phyloP scores from a whole-genome alignment of 2,113 vertebrate species.

The Sturnira hondurensis region DNA sequence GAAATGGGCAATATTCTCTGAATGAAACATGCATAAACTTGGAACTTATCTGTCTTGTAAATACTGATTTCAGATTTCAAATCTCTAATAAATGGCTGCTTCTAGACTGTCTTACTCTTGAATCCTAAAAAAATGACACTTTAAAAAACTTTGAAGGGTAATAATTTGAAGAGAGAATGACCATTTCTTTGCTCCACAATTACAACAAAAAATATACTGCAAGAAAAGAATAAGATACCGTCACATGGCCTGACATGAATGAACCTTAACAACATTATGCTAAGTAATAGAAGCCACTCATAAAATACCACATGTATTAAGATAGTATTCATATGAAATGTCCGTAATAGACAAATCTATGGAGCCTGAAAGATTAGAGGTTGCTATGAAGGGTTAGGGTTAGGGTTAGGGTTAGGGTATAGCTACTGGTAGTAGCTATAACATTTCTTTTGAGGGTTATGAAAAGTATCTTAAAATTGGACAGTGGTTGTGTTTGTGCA shows the following conservation, averaged over 20 bases:
- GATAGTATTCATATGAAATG: neutral
- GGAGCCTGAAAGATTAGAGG: neutral
- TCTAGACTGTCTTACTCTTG: neutral
- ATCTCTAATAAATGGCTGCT: neutral
- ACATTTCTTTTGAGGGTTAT: neutral
- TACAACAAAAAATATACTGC: neutral
- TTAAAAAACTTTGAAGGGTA: neutral
- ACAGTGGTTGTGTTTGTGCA: neutral
- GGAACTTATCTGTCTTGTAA: neutral
- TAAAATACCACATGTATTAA: neutral
- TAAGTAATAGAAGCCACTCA: neutral
- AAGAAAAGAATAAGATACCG: neutral
- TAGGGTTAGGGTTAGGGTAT: too few relatives aligned
- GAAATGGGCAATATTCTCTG: neutral
- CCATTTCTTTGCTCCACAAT: neutral
- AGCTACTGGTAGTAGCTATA: neutral
- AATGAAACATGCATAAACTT: neutral
- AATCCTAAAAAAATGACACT: neutral
- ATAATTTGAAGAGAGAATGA: neutral
- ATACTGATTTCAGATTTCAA: neutral
- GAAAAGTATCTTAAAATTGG: neutral
- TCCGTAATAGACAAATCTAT: neutral
- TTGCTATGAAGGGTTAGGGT: neutral
- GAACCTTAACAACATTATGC: neutral
- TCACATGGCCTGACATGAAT: neutral